Evolutionary conservation across 2,797 vertebrate species (phyloP).

Genomic region (Calcarius lapponicus): DNA sequence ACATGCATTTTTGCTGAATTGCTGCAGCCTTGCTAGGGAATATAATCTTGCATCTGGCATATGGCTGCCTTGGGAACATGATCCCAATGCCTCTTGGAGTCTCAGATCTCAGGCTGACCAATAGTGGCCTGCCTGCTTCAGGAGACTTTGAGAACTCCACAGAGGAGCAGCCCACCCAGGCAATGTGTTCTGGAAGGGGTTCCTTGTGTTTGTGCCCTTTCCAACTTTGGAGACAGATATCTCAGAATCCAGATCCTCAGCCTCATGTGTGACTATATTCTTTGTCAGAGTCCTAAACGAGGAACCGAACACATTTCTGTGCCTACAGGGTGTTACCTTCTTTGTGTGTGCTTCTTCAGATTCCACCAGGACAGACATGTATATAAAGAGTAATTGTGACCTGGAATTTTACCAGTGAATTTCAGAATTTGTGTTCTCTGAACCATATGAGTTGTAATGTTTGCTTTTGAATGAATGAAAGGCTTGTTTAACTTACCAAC

Average conservation of each 20-base stretch:
- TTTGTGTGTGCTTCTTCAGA: not conserved
- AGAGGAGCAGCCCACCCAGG: not conserved
- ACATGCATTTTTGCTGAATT: slow-evolving; percentile 46
- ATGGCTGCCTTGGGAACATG: slow-evolving; percentile 3
- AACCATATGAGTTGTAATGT: not conserved
- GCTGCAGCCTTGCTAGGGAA: slow-evolving; percentile 20
- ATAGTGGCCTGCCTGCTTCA: not conserved
- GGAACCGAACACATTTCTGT: not conserved
- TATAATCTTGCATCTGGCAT: slow-evolving; percentile 38
- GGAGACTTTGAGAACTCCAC: not conserved
- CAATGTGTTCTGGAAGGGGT: not conserved
- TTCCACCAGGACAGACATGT: not conserved
- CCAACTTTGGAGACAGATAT: not conserved
- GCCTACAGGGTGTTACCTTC: not conserved
- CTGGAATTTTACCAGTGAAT: not conserved
- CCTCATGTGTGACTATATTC: not conserved
- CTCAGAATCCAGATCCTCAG: not conserved
- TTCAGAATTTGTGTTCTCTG: not conserved
- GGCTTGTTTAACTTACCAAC: not conserved
- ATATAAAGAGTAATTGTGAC: not conserved
- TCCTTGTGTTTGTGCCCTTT: not conserved
- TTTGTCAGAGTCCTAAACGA: not conserved
- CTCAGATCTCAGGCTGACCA: not conserved
- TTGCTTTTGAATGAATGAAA: not conserved
- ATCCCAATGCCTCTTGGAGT: not conserved